Evolutionary conservation across 2,797 vertebrate genomes (phyloP), one percentile per base, ranked within the genome.

Genomic region (Geotrypetes seraphini): DNA sequence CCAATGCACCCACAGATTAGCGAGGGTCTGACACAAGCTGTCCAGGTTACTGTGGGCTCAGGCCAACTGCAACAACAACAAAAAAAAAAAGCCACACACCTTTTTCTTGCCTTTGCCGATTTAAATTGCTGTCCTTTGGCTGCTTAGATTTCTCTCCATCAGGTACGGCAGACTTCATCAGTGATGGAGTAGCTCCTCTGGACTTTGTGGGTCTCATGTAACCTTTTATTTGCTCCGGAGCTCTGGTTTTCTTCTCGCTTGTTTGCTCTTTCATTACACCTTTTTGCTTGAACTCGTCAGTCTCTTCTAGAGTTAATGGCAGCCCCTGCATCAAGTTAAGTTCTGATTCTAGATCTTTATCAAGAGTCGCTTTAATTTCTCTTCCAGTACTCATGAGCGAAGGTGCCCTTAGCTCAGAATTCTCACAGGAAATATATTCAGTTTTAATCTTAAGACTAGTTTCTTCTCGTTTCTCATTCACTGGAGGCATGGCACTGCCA

Each of bases 201-300:
- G 78, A 43, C 36, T 69, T 76, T 1, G 78, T 84, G 19, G 80
- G 73, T 43, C 79, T 76, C 81, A 84, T 75, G 67, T 82, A 84
- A 56, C 81, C 70, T 59, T 71, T 83, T 5, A 78, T 4, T 3
- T 44, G 52, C 9, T 68, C 71, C 1, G 47, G 8, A 2, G 22
- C 40, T 50, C 44, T 69, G 12, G 4, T 16, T 26, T 35, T 39
- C 12, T 56, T 53, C 20, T 58, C 66, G 1, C 36, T 66, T 49
- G 54, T 60, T 1, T 26, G 26, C 36, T 57, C 65, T 11, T 39
- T 34, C 8, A 3, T 8, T 0, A 11, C 13, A 22, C 36, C 50
- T 7, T 33, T 14, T 24, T n/a, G n/a, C n/a, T 36, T 10, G 19
- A 10, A 9, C 6, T 3, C 3, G 16, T 9, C 7, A 6, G 33